phyloP scores from a whole-genome alignment of 2,888 invertebrate genomes.

The Chrysopilus asiliformis region DNA sequence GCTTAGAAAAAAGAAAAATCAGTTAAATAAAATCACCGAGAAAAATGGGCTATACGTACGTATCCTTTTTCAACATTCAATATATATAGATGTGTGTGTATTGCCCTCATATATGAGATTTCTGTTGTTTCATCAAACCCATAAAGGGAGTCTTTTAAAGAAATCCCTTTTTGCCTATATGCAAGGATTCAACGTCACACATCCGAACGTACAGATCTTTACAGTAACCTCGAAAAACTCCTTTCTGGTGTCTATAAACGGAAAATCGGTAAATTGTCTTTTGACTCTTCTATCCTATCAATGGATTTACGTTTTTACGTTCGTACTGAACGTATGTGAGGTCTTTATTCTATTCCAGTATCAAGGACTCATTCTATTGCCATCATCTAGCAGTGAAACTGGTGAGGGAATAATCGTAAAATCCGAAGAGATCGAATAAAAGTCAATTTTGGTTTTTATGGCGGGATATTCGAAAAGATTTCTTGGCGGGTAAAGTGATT shows the following conservation, averaged over 20 bases:
- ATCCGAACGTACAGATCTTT: background rate
- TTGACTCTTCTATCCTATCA: constrained; percentile 8
- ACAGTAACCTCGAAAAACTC: no score
- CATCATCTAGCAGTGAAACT: no score
- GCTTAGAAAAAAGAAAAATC: no score
- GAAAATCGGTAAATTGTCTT: constrained; percentile 14
- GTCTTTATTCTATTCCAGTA: no score
- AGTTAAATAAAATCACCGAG: no score
- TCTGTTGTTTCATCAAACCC: constrained; percentile 13
- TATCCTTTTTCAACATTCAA: no score
- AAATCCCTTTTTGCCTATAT: constrained; percentile 7
- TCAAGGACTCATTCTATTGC: no score
- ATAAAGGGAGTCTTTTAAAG: constrained; percentile 14
- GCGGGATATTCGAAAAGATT: constrained; percentile 11
- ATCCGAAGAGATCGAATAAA: constrained; percentile 14
- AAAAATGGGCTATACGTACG: no score
- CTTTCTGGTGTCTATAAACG: constrained; percentile 10
- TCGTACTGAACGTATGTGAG: no score
- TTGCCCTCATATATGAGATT: constrained; percentile 10
- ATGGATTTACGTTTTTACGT: constrained; percentile 9
- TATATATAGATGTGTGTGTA: no score
- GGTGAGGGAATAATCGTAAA: constrained; percentile 11
- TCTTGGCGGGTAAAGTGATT: background rate
- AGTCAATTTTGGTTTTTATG: constrained; percentile 16
- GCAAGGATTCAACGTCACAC: background rate